These are phyloP conservation scores for Amphiura filiformis DNA, from an alignment of 35 echinoderm and acorn worm species.

Conservation along the genomic window DNA sequence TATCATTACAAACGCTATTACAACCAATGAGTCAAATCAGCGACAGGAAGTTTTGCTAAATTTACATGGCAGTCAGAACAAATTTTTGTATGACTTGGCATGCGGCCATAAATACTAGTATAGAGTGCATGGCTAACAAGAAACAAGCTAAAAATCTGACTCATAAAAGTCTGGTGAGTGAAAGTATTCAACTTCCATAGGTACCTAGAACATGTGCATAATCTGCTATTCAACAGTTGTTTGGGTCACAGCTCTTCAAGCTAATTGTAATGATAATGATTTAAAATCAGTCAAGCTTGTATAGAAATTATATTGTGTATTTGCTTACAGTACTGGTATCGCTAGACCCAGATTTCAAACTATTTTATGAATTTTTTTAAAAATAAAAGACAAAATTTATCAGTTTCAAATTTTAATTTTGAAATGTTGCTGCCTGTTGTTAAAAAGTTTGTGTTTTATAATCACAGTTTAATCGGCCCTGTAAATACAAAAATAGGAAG, in stretches of 20 bases:
- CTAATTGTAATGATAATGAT: too few species aligned
- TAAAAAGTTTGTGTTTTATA: too few species aligned
- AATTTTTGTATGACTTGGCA: background rate
- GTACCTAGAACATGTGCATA: background rate
- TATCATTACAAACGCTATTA: background rate
- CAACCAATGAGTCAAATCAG: background rate
- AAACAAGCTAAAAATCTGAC: background rate
- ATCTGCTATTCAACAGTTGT: too few species aligned
- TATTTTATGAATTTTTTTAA: too few species aligned
- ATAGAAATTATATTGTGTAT: too few species aligned
- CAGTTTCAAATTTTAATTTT: too few species aligned
- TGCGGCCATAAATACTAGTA: background rate
- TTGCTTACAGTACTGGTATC: too few species aligned
- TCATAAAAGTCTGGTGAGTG: background rate
- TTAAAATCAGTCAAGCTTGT: too few species aligned
- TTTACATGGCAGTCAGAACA: background rate
- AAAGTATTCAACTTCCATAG: background rate
- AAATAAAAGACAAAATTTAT: too few species aligned
- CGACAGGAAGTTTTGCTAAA: slow-evolving; percentile 10
- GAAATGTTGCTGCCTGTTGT: too few species aligned
- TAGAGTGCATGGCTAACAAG: background rate
- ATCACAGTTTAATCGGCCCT: too few species aligned
- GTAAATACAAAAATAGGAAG: slow-evolving; percentile 6
- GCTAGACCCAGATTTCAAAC: too few species aligned
- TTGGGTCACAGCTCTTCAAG: background rate